Conservation (phyloP, 2,888 invertebrate genomes). For the Liodrosophila aerea region DNA sequence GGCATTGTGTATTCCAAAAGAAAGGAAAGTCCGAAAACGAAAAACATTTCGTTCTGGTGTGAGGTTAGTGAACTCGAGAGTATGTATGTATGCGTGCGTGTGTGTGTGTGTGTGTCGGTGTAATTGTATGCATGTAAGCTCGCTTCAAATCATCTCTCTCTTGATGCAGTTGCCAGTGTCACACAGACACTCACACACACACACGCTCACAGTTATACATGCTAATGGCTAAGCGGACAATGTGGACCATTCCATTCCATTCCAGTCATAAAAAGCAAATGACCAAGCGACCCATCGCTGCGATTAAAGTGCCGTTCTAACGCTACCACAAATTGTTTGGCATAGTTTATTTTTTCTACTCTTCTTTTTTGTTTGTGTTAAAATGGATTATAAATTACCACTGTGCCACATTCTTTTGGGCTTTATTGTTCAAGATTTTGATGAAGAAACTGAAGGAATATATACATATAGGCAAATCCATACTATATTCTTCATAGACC, state of each 20-base stretch:
- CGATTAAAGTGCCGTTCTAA: conserved; percentile 66
- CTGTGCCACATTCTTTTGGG: conserved; percentile 39
- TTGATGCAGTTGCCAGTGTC: conserved; percentile 3
- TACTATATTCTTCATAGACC: too few relatives aligned
- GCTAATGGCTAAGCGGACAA: conserved; percentile 51
- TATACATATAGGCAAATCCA: too few relatives aligned
- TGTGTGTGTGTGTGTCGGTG: background rate
- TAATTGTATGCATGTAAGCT: background rate
- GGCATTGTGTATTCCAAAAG: conserved; percentile 1
- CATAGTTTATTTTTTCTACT: conserved; percentile 24
- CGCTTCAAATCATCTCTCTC: background rate
- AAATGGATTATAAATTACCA: conserved; percentile 40
- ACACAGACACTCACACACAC: conserved; percentile 4
- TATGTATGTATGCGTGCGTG: conserved; percentile 8
- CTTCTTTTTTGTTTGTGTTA: background rate
- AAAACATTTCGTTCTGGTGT: conserved; percentile 1
- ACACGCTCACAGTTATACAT: conserved; percentile 13
- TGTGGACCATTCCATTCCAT: conserved; percentile 32
- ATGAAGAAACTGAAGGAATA: too few relatives aligned
- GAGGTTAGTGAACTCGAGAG: conserved; percentile 46
- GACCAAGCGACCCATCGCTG: conserved; percentile 35
- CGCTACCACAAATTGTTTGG: conserved; percentile 49
- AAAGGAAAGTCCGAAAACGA: background rate
- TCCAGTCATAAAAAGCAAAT: conserved; percentile 38
- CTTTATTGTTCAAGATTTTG: background rate